A percentile compares a stretch with the other conserved stretches of the same genome.
These are phyloP conservation scores for Artibeus lituratus DNA, from an alignment of 2,797 vertebrate genomes.

Conservation along the genomic window DNA sequence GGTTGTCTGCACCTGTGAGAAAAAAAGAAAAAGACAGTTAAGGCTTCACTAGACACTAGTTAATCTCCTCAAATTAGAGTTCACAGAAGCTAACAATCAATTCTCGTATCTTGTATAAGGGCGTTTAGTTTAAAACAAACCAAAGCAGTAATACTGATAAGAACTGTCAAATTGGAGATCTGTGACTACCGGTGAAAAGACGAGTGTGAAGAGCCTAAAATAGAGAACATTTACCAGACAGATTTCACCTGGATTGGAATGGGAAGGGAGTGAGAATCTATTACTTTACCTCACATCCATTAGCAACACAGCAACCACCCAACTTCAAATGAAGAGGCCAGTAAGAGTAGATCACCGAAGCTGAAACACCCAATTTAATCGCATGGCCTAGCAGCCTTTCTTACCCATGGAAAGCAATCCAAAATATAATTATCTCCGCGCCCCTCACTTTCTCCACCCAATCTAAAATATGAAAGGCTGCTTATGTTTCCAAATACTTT, in stretches of 20 bases:
- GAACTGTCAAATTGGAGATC: constrained; percentile 59
- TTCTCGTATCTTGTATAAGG: constrained; percentile 58
- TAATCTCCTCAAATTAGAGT: background rate
- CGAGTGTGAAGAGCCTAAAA: constrained; percentile 32
- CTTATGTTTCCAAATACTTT: constrained; percentile 43
- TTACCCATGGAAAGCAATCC: constrained; percentile 40
- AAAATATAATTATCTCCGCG: constrained; percentile 42
- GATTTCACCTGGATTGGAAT: constrained; percentile 24
- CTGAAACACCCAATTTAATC: constrained; percentile 56
- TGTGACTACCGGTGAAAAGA: background rate
- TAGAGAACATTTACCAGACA: background rate
- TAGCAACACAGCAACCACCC: background rate
- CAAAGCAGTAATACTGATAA: constrained; percentile 58
- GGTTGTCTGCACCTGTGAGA: constrained; percentile 89
- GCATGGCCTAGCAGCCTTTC: constrained; percentile 64
- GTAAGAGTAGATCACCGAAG: constrained; percentile 41
- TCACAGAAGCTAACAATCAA: constrained; percentile 28
- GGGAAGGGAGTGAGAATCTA: background rate
- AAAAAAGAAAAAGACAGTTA: constrained; percentile 49
- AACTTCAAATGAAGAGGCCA: constrained; percentile 16
- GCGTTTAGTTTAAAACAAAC: constrained; percentile 62
- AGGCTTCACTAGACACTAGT: constrained; percentile 10
- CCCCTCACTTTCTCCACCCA: constrained; percentile 20
- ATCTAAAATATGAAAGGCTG: constrained; percentile 42
- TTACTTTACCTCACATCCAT: background rate